A percentile compares a stretch with the other conserved stretches of the same genome.
These are phyloP conservation scores for Momotus momota DNA, from an alignment of 2,797 vertebrate genomes.

Conservation along the genomic window DNA sequence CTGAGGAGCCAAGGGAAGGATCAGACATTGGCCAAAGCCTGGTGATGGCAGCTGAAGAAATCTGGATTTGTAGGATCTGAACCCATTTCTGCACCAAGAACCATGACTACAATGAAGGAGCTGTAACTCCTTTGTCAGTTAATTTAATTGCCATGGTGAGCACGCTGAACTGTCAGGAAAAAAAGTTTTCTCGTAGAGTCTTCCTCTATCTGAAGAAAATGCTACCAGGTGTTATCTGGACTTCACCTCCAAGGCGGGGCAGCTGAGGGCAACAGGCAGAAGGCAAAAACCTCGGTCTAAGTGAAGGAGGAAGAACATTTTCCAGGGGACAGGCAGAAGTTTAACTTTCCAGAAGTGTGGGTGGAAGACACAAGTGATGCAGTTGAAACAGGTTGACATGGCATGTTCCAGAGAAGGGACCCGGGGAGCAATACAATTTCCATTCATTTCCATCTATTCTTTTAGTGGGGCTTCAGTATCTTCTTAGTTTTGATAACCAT, in stretches of 20 bases:
- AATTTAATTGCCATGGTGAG: background rate
- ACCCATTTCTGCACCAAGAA: background rate
- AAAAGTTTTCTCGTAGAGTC: background rate
- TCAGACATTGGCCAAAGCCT: background rate
- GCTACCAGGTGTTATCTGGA: background rate
- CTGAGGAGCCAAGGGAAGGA: background rate
- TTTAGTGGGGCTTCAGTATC: background rate
- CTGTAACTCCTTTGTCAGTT: background rate
- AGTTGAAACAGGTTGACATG: background rate
- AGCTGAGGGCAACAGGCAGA: background rate
- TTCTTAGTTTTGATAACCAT: background rate
- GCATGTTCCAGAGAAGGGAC: background rate
- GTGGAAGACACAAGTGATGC: accelerated
- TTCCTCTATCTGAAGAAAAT: background rate
- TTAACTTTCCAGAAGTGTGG: background rate
- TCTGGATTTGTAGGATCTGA: background rate
- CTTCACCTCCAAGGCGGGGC: background rate
- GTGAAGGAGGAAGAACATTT: background rate
- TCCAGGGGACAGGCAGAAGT: background rate
- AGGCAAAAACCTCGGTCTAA: background rate
- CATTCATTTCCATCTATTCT: background rate
- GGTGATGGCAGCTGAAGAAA: accelerated
- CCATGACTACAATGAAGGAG: background rate
- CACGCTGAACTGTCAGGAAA: accelerated
- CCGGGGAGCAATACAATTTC: background rate